phyloP scores from a whole-genome alignment of 2,797 vertebrate species.

The Sphaeramia orbicularis region DNA sequence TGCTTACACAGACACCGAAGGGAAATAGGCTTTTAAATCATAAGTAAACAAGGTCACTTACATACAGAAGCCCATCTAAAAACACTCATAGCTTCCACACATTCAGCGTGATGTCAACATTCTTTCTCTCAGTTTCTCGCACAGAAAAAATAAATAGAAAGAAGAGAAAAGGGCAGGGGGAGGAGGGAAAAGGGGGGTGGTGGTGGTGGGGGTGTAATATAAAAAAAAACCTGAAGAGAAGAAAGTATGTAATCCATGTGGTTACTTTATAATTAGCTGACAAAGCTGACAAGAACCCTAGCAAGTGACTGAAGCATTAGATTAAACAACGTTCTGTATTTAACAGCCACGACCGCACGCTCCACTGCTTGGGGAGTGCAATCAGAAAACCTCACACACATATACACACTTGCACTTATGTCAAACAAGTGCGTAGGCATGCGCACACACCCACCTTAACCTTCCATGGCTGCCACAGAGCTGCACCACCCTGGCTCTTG shows the following conservation, averaged over 20 bases:
- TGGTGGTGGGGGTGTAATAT: constrained; percentile 21
- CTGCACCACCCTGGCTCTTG: constrained; percentile 62
- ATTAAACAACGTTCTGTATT: constrained; percentile 84
- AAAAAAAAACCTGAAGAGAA: constrained; percentile 3
- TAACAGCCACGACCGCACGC: constrained; percentile 78
- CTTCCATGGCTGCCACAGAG: constrained; percentile 48
- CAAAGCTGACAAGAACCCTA: constrained; percentile 86
- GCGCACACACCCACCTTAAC: constrained; percentile 46
- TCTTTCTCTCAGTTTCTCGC: constrained; percentile 3
- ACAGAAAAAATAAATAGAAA: not conserved
- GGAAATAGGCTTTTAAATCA: constrained; percentile 38
- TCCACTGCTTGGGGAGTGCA: constrained; percentile 79
- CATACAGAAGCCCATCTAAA: not conserved
- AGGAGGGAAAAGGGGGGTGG: not conserved
- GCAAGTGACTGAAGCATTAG: constrained; percentile 76
- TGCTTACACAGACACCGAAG: not conserved
- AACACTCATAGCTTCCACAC: constrained; percentile 16
- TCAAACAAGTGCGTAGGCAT: constrained; percentile 49
- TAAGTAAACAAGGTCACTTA: constrained; percentile 32
- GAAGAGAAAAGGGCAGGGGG: not conserved
- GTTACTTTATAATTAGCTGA: constrained; percentile 88
- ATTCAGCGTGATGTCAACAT: constrained; percentile 11
- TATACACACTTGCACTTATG: constrained; percentile 34
- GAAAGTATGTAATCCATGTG: constrained; percentile 54
- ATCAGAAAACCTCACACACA: constrained; percentile 60